phyloP scores from a whole-genome alignment of 2,888 invertebrate species.

The Colostygia pectinataria region DNA sequence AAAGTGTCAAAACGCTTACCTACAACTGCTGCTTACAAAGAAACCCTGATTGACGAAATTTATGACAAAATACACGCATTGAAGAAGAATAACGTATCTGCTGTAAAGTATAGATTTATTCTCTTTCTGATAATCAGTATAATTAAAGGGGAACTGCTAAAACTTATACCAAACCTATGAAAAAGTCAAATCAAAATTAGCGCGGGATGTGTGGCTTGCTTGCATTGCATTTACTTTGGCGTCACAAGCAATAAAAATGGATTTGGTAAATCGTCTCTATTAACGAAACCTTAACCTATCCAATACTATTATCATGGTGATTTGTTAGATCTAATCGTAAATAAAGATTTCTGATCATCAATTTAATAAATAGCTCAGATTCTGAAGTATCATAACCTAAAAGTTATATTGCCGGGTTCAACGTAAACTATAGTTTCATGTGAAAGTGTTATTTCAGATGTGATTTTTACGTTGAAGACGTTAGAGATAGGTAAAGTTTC shows the following conservation, averaged over 20 bases:
- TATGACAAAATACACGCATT: conserved; percentile 5
- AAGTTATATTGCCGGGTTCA: conserved; percentile 66
- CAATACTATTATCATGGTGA: background rate
- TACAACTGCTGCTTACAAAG: conserved; percentile 18
- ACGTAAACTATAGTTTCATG: conserved; percentile 5
- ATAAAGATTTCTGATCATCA: background rate
- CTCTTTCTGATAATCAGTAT: background rate
- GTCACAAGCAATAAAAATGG: conserved; percentile 48
- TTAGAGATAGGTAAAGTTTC: conserved; percentile 42
- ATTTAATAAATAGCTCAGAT: conserved; percentile 9
- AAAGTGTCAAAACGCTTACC: conserved; percentile 6
- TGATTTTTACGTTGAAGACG: conserved; percentile 38
- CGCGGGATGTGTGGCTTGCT: conserved; percentile 69
- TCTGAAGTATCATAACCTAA: conserved; percentile 63
- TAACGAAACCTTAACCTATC: background rate
- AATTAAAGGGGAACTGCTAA: background rate
- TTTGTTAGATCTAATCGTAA: background rate
- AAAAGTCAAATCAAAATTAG: conserved; percentile 51
- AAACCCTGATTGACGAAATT: conserved; percentile 10
- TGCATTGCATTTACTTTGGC: conserved; percentile 52
- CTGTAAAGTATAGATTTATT: background rate
- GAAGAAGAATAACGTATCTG: background rate
- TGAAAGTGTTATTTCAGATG: conserved; percentile 59
- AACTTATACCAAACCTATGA: background rate
- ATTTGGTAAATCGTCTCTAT: conserved; percentile 9